A percentile compares a stretch with the other conserved stretches of the same genome.
Evolutionary conservation across 1,140 invertebrate genomes (phyloP).

Genomic region (Pseudobourletiella spinata): DNA sequence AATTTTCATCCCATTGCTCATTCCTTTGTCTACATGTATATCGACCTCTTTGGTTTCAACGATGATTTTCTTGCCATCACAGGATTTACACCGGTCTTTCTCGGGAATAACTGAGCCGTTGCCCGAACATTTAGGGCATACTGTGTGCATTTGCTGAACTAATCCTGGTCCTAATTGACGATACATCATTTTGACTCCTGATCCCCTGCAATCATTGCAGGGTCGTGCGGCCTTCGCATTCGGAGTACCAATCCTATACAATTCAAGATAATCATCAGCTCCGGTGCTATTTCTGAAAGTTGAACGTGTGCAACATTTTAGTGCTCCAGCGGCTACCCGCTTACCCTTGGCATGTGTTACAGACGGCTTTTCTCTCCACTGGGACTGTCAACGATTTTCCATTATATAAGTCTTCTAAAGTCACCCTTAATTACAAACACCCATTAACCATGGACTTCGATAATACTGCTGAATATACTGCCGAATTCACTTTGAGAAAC

Average conservation of each 20-base stretch:
- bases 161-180: slow-evolving; percentile 67
- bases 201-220: slow-evolving; percentile 67
- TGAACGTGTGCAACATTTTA: no score
- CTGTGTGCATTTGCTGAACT: slow-evolving; percentile 71
- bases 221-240: slow-evolving; percentile 60
- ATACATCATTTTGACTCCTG: slow-evolving; percentile 60
- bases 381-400: slow-evolving; percentile 75
- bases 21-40: slow-evolving; percentile 84
- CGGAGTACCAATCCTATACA: slow-evolving; percentile 25
- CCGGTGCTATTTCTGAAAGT: no score
- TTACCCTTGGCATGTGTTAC: slow-evolving; percentile 67
- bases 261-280: no score
- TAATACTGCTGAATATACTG: no score
- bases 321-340: no score
- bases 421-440: slow-evolving; percentile 51
- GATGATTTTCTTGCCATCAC: slow-evolving; percentile 69
- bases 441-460: no score
- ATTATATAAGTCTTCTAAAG: slow-evolving; percentile 85
- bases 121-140: slow-evolving; percentile 59
- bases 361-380: slow-evolving; percentile 77
- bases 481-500: no score
- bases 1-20: slow-evolving; percentile 79
- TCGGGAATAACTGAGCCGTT: slow-evolving; percentile 59
- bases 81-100: slow-evolving; percentile 68
- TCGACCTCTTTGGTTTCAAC: slow-evolving; percentile 72